Evolutionary conservation across 1,140 invertebrate species (phyloP).

Genomic region (Ceratoteleas bidentatus): DNA sequence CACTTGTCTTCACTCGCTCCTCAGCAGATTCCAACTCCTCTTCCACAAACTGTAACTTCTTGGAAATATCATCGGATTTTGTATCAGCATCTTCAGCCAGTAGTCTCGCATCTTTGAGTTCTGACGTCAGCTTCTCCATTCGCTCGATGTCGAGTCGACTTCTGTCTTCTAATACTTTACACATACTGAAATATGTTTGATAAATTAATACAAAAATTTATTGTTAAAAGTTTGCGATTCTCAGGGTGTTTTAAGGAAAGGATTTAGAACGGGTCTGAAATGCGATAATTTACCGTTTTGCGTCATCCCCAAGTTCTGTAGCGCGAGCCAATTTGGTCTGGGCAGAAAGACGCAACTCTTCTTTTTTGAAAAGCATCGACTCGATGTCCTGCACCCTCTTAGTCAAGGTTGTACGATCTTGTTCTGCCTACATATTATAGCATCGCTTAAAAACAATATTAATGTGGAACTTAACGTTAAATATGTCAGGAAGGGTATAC

Average conservation of each 20-base stretch:
- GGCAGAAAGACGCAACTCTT: slow-evolving; percentile 87
- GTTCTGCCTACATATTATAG: slow-evolving; percentile 84
- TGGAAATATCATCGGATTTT: slow-evolving; percentile 92
- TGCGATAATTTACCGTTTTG: slow-evolving; percentile 84
- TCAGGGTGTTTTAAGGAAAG: too few species aligned
- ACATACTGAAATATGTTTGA: slow-evolving; percentile 86
- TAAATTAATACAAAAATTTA: too few species aligned
- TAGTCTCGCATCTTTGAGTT: slow-evolving; percentile 89
- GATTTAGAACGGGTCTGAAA: too few species aligned
- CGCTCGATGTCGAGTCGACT: slow-evolving; percentile 88
- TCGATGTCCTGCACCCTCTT: slow-evolving; percentile 90
- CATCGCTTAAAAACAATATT: background rate
- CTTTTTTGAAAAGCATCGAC: slow-evolving; percentile 89
- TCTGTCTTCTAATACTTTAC: slow-evolving; percentile 90
- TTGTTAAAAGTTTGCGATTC: too few species aligned
- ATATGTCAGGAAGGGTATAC: too few species aligned
- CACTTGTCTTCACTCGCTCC: slow-evolving; percentile 93
- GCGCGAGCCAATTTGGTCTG: slow-evolving; percentile 88
- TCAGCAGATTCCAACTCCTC: slow-evolving; percentile 94
- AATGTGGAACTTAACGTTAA: background rate
- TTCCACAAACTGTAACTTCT: slow-evolving; percentile 94
- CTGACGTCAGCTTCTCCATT: slow-evolving; percentile 87
- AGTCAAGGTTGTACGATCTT: slow-evolving; percentile 88
- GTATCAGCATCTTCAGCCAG: slow-evolving; percentile 91
- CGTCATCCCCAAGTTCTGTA: slow-evolving; percentile 90